These are phyloP conservation scores for Smutsia temminckii DNA, from an alignment of 2,797 vertebrate species.

Conservation along the genomic window DNA sequence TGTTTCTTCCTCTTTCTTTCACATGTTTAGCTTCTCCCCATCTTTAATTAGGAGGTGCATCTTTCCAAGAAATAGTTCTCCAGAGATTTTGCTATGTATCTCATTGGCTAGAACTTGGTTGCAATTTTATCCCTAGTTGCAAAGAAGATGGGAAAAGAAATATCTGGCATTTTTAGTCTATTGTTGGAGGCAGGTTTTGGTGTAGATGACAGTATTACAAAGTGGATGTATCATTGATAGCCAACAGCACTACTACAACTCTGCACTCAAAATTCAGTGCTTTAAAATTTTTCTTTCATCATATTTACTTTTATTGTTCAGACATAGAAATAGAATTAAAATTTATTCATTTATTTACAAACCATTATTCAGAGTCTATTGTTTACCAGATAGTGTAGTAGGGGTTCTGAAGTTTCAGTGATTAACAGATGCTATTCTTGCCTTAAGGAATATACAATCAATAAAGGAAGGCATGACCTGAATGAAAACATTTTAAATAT, in stretches of 20 bases:
- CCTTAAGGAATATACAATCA: not conserved
- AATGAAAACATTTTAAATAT: not conserved
- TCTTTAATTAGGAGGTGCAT: not conserved
- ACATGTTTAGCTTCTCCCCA: not conserved
- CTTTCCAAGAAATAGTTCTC: not conserved
- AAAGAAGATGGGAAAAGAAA: not conserved
- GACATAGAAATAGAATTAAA: not conserved
- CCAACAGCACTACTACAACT: not conserved
- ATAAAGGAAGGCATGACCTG: not conserved
- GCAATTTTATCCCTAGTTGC: not conserved
- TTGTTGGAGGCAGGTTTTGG: not conserved
- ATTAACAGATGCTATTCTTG: not conserved
- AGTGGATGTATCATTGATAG: not conserved
- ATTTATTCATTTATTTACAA: not conserved
- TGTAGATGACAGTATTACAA: not conserved
- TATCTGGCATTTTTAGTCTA: not conserved
- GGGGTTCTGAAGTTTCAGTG: not conserved
- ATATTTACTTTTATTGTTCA: not conserved
- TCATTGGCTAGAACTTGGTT: not conserved
- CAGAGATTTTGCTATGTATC: not conserved
- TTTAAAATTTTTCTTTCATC: not conserved
- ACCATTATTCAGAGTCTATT: not conserved
- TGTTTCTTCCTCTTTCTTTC: not conserved
- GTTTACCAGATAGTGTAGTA: not conserved
- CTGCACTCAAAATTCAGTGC: not conserved